Conservation (phyloP, 2,888 invertebrate species). For the Gasteruption jaculator region DNA sequence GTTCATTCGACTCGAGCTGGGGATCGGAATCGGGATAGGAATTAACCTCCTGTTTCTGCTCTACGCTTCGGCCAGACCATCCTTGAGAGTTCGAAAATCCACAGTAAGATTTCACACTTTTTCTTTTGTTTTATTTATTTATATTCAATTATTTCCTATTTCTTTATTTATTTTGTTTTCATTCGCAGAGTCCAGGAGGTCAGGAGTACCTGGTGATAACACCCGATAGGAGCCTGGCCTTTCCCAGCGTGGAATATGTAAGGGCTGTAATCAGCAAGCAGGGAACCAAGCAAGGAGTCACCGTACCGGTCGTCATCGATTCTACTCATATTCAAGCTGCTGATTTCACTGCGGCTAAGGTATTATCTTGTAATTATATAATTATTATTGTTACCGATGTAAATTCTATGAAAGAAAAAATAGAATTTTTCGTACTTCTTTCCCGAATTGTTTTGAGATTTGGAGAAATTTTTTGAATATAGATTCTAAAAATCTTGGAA, state of each 20-base stretch:
- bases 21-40: conserved; percentile 63
- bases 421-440: too few species aligned
- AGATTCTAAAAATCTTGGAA: background rate
- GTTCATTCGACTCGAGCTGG: conserved; percentile 62
- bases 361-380: too few species aligned
- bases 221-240: conserved; percentile 61
- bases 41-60: conserved; percentile 61
- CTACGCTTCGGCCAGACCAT: conserved; percentile 62
- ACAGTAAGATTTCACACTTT: conserved; percentile 51
- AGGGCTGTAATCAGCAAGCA: conserved; percentile 70
- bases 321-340: conserved; percentile 62
- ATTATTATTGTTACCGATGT: too few species aligned
- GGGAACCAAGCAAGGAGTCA: conserved; percentile 58
- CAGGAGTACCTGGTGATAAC: conserved; percentile 59
- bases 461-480: too few species aligned
- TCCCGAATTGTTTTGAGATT: too few species aligned
- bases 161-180: conserved; percentile 17
- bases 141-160: background rate
- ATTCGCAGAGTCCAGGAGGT: conserved; percentile 54
- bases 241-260: conserved; percentile 65
- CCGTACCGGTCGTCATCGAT: conserved; percentile 60
- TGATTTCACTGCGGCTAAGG: conserved; percentile 65
- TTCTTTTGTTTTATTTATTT: conserved; percentile 6
- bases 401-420: too few species aligned
- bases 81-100: conserved; percentile 58